Conservation (phyloP, 2,797 vertebrate genomes). For the Xiphorhynchus erythropygius region DNA sequence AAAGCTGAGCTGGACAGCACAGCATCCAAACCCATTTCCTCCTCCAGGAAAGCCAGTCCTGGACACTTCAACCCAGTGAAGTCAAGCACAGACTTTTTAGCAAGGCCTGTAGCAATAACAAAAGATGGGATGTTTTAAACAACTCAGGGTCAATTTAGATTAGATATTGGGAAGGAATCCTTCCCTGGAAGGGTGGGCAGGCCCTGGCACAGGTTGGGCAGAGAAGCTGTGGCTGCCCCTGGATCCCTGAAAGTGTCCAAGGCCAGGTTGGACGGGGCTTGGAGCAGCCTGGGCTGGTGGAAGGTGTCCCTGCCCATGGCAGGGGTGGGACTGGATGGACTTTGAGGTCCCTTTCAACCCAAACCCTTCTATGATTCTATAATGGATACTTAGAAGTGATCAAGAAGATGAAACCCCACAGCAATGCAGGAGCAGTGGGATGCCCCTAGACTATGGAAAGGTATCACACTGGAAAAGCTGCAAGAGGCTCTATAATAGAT, state of each 20-base stretch:
- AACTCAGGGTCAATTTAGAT: background rate
- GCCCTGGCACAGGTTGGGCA: background rate
- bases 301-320: background rate
- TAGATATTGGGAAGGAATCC: no score
- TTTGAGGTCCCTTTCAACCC: background rate
- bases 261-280: background rate
- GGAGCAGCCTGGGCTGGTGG: background rate
- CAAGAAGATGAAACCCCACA: background rate
- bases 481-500: background rate
- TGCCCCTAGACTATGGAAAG: background rate
- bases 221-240: background rate
- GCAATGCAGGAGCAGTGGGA: fast-evolving
- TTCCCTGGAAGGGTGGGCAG: fast-evolving
- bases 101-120: background rate
- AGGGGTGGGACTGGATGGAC: fast-evolving
- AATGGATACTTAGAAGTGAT: background rate
- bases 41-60: background rate
- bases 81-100: background rate
- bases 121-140: background rate
- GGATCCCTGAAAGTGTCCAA: background rate
- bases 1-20: background rate
- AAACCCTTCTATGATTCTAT: background rate
- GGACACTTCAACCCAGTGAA: background rate
- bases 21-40: background rate
- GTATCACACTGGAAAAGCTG: background rate